Evolutionary conservation across 2,888 invertebrate genomes (phyloP).

Genomic region (Caenorhabditis becei): DNA sequence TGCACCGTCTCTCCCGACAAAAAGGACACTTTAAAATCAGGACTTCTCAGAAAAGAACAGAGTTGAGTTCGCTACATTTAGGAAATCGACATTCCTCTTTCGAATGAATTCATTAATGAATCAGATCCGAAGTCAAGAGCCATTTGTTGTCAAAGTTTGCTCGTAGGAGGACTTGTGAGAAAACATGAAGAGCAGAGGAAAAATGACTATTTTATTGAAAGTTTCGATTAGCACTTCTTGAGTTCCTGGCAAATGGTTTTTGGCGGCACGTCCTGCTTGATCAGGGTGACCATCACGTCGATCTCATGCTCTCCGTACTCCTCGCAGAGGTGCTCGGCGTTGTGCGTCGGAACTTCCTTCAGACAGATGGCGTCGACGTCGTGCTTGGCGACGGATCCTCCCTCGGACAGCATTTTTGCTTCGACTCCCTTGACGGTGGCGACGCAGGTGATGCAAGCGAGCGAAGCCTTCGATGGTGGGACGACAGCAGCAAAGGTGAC

Average conservation of each 20-base stretch:
- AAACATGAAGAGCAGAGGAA: too few relatives aligned
- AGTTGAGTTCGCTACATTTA: too few relatives aligned
- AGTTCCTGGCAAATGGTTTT: slow-evolving; percentile 60
- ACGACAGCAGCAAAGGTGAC: slow-evolving; percentile 19
- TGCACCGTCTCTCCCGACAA: too few relatives aligned
- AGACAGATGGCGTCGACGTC: slow-evolving; percentile 48
- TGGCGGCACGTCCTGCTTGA: slow-evolving; percentile 56
- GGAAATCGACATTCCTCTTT: too few relatives aligned
- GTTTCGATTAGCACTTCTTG: slow-evolving; percentile 58
- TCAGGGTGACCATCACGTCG: slow-evolving; percentile 44
- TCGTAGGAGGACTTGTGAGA: too few relatives aligned
- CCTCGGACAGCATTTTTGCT: slow-evolving; percentile 35
- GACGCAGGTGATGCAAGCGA: slow-evolving; percentile 58
- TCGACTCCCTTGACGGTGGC: slow-evolving; percentile 61
- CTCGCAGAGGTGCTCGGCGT: slow-evolving; percentile 55
- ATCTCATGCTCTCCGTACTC: slow-evolving; percentile 57
- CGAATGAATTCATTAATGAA: too few relatives aligned
- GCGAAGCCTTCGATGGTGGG: slow-evolving; percentile 49
- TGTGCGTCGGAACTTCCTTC: slow-evolving; percentile 52
- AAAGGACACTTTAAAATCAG: too few relatives aligned
- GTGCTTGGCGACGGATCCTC: slow-evolving; percentile 46
- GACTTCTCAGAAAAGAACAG: too few relatives aligned
- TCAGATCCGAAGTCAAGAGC: too few relatives aligned
- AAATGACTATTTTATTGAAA: neutral
- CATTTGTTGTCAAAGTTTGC: too few relatives aligned